Conservation (phyloP, 92 coral and sea anemone species). For the Ricordea florida region DNA sequence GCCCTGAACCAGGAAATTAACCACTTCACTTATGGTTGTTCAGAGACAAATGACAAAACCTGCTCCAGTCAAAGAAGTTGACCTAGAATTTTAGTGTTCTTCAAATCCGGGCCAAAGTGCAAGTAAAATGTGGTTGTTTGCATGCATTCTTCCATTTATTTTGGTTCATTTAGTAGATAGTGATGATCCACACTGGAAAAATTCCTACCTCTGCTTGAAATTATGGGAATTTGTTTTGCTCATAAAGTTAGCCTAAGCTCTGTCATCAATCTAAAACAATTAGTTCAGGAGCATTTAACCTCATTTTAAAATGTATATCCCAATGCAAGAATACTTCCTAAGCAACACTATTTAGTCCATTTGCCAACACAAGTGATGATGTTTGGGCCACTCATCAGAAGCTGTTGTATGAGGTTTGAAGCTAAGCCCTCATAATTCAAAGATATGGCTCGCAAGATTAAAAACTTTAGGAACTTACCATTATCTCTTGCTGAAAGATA, state of each 20-base stretch:
- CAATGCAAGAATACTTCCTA: slow-evolving; percentile 6
- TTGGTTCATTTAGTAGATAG: slow-evolving; percentile 1
- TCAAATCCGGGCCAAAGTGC: slow-evolving; percentile 38
- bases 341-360: slow-evolving; percentile 34
- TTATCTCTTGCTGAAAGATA: slow-evolving; percentile 1
- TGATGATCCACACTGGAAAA: slow-evolving; percentile 6
- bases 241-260: background rate
- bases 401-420: slow-evolving; percentile 43
- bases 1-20: no score
- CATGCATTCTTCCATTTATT: slow-evolving; percentile 15
- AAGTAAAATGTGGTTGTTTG: slow-evolving; percentile 24
- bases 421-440: slow-evolving; percentile 29
- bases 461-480: slow-evolving; percentile 12
- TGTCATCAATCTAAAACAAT: background rate
- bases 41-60: no score
- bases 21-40: no score
- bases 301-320: slow-evolving; percentile 3
- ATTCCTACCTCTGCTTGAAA: slow-evolving; percentile 18
- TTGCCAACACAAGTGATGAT: slow-evolving; percentile 1
- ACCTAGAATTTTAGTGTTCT: background rate
- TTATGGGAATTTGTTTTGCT: slow-evolving; percentile 14
- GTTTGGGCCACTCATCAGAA: slow-evolving; percentile 23
- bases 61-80: slow-evolving; percentile 6
- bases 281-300: slow-evolving; percentile 3
- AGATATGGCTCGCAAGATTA: background rate